phyloP scores from a whole-genome alignment of 2,797 vertebrate species.

The Crenuchus spilurus region DNA sequence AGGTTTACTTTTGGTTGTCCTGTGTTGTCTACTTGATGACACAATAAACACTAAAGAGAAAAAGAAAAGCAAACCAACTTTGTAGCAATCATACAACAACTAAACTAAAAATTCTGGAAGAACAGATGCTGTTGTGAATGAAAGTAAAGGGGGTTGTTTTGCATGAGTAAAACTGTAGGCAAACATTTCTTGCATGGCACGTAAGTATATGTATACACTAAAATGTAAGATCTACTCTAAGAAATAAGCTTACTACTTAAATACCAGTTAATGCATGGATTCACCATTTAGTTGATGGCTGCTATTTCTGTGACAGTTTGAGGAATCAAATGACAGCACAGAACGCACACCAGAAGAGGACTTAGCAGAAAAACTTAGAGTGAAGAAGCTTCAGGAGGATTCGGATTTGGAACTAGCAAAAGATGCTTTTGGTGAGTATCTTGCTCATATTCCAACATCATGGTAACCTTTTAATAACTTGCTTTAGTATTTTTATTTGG shows the following conservation, averaged over 20 bases:
- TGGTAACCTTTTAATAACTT: neutral
- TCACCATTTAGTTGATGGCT: neutral
- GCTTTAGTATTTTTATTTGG: neutral
- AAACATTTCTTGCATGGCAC: too few relatives aligned
- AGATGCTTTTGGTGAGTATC: constrained; percentile 84
- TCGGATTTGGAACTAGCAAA: constrained; percentile 84
- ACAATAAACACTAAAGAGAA: too few relatives aligned
- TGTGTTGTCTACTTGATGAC: too few relatives aligned
- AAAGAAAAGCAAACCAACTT: too few relatives aligned
- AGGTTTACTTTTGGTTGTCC: too few relatives aligned
- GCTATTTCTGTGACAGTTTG: constrained; percentile 69
- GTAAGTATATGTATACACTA: neutral
- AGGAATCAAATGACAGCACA: constrained; percentile 75
- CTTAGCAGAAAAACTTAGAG: constrained; percentile 80
- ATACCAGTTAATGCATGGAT: neutral
- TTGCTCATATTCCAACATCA: neutral
- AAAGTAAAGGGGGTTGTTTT: too few relatives aligned
- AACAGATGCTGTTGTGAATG: too few relatives aligned
- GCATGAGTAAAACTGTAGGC: too few relatives aligned
- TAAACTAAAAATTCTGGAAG: too few relatives aligned
- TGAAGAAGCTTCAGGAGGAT: constrained; percentile 85
- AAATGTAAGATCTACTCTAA: neutral
- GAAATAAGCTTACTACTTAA: neutral
- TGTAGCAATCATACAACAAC: too few relatives aligned
- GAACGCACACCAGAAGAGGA: constrained; percentile 82